Base-by-base conservation (phyloP, 2,113 vertebrate genomes). In the Scytalopus superciliaris region DNA sequence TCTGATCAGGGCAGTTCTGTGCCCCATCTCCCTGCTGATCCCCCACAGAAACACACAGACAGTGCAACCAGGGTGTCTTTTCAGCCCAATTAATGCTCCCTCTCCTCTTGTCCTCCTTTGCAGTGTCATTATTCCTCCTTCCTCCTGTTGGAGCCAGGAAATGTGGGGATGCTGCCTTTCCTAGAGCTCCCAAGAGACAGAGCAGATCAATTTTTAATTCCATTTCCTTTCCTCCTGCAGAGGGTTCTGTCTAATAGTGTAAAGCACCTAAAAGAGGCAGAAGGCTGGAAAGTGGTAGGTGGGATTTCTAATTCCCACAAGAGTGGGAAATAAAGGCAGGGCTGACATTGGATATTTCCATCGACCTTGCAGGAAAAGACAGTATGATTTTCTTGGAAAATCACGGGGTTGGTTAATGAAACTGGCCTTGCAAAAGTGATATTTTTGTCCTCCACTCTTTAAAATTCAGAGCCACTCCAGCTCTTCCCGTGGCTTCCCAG, bases 131-230 rank as follows among this genome's bases (percentile, higher is more conserved):
- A 28, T 64, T 83, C 33, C 67, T 75, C 52, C 63, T 93, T 91
- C 35, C 72, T 63, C 52, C 44, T 6, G 2, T 31, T 72, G 52
- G 10, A 16, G 28, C n/a, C 67, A n/a, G 88, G 94, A 92, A 94
- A 83, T 49, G 14, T 31, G 33, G 67, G 62, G 67, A 91, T 59
- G 68, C 4, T 76, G 57, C 70, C 33, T 85, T 75, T 60, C 82
- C 40, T 7, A 24, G 70, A 44, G 50, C 50, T 94, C 88, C 67
- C 78, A 9, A 50, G 87, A 69, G 92, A n/a, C 8, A 21, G 62
- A 64, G 59, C 49, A 14, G n/a, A 96, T 95, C 37, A 19, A 77
- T 91, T 66, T 89, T 76, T 80, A 57, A 91, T 94, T 68, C 50
- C 12, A 62, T 88, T 91, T 79, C 75, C 57, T 73, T n/a, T 66